These are phyloP conservation scores for Guaruba guarouba DNA, from an alignment of 2,113 vertebrate species.

Conservation along the genomic window DNA sequence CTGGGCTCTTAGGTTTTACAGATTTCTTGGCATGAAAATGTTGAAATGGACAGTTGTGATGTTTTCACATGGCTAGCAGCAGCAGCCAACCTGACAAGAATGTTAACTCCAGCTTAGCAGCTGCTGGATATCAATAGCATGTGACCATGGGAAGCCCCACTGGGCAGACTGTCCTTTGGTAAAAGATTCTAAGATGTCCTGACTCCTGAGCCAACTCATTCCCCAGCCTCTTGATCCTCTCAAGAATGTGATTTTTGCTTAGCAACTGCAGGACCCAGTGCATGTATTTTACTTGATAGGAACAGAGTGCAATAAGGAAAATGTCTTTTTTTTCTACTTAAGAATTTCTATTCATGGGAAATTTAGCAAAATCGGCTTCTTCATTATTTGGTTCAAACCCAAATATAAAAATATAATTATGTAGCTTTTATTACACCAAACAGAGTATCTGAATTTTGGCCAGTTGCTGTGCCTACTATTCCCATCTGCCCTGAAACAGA, in stretches of 20 bases:
- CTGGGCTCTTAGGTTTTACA: not conserved
- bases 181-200: not conserved
- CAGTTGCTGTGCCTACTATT: not conserved
- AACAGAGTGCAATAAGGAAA: not conserved
- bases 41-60: not conserved
- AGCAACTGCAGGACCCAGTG: not conserved
- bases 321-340: not conserved
- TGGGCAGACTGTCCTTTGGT: not conserved
- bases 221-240: not conserved
- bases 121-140: not conserved
- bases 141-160: not conserved
- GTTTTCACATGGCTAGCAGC: not conserved
- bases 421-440: slow-evolving; percentile 16
- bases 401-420: slow-evolving; percentile 14
- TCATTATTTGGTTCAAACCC: not conserved
- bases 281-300: not conserved
- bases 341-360: not conserved
- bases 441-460: not conserved
- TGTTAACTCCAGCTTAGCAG: not conserved
- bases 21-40: not conserved
- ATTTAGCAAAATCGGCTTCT: not conserved
- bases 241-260: not conserved
- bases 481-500: not conserved
- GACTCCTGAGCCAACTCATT: not conserved
- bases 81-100: not conserved